Base-by-base conservation (phyloP, 2,888 invertebrate species). In the Lypha dubia region DNA sequence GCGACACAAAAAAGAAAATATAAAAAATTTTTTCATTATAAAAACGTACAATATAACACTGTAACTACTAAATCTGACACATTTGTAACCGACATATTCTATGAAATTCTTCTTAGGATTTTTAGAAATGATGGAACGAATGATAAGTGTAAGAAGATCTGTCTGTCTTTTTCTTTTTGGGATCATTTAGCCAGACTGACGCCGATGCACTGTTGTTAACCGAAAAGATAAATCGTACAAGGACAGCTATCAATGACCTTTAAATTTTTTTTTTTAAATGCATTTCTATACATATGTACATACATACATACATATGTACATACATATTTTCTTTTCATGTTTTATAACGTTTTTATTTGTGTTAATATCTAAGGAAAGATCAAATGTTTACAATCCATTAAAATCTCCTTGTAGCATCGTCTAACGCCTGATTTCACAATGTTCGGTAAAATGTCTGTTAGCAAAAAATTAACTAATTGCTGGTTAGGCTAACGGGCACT, bases 51-150 rank as follows among this genome's bases (percentile, higher is more conserved):
- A 35, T 35, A 49, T 68, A 60, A 7, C 28, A 49, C 35, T 71
- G 67, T 44, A 67, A 44, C 71, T 41, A 77, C 53, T 51, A 32
- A 22, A 83, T 71, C 28, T 67, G 17, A 67, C 60, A 67, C 67
- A 67, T 71, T 71, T 17, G 49, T 44, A 73, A 41, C 13, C 24
- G 17, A 8, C 38, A 20, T 20, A 58, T 58, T 46, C 49, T 77
- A 24, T 56, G 65, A 32, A n/a, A 44, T 70, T 51, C 24, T 49
- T 58, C 22, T 24, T 35, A 7, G 38, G 28, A 22, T 41, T 22
- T 60, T 22, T 60, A 9, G n/a, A 11, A 53, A 65, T n/a, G 32
- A 53, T 20, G 32, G 22, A 58, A 67, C 44, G 56, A 56, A 44
- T 67, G 35, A 56, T 60, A 56, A 35, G 32, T 71, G 51, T 62